Base-by-base conservation (phyloP, 1,140 invertebrate genomes). In the Heliothis subflexa region DNA sequence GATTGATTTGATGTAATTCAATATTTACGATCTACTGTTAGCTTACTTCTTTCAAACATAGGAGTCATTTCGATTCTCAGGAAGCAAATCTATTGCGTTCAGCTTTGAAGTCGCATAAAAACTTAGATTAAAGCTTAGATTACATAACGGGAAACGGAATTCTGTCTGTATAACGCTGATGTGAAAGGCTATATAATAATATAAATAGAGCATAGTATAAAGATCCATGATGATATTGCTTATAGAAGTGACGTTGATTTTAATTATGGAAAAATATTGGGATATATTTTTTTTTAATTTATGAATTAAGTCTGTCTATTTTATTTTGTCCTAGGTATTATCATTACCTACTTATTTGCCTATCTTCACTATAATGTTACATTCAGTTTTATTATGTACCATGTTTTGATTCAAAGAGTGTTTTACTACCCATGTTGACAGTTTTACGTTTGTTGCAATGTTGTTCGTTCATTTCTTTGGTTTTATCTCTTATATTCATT, bases 91-190 rank as follows among this genome's bases (percentile, higher is more conserved):
- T 59, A 28, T 13, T 59, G 12, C 21, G 21, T 55, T 55, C 54
- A 55, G 21, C 21, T 25, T 5, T 13, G 21, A 40, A 40, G 33
- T 40, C 9, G 33, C 33, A 13, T 21, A 28, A 59, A 59, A 59
- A 59, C 1, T 28, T 59, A 25, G 55, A 59, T 59, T 28, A 28
- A 25, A 21, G 21, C 55, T 59, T 59, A 59, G 55, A 59, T 59
- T 59, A 28, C 55, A 59, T 59, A 59, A 59, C 55, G 55, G 55
- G 21, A 59, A 40, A 13, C 55, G 18, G 25, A 59, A 59, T 28
- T 28, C 21, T 28, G 18, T 12, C 54, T 55, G 18, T 2, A 11
- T 16, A 55, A 55, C 12, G 18, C 5, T 21, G 21, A 21, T 25
- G 21, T 21, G 18, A 57, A 57, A 21, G 18, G 18, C 21, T 11